Evolutionary conservation across 2,888 invertebrate genomes (phyloP).

Genomic region (Craniophora ligustri): DNA sequence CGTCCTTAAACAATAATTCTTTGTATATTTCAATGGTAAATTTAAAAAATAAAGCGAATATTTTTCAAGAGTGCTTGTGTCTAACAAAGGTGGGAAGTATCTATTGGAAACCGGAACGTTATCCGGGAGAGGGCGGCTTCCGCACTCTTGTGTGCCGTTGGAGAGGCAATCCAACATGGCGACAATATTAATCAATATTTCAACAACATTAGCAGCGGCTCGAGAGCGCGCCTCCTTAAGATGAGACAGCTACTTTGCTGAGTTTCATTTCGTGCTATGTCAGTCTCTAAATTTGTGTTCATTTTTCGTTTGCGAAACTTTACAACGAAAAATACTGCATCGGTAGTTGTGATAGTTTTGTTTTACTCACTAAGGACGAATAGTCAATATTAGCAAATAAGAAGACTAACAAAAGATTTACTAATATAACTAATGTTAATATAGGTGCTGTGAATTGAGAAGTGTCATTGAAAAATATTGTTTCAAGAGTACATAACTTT

Average conservation of each 20-base stretch:
- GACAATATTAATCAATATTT: constrained; percentile 89
- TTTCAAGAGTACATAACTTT: background rate
- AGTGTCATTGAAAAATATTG: background rate
- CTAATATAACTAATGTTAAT: no score
- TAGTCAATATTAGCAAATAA: no score
- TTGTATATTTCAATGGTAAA: constrained; percentile 33
- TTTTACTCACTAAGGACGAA: no score
- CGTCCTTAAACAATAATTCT: constrained; percentile 48
- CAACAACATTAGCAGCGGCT: constrained; percentile 81
- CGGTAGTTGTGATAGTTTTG: no score
- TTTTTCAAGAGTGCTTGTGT: constrained; percentile 66
- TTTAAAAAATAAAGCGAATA: constrained; percentile 46
- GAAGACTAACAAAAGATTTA: no score
- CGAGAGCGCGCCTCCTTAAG: constrained; percentile 72
- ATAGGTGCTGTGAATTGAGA: no score
- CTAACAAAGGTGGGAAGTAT: constrained; percentile 78
- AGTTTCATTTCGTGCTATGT: constrained; percentile 47
- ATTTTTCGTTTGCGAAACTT: background rate
- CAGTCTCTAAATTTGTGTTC: constrained; percentile 13
- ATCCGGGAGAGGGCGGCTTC: constrained; percentile 73
- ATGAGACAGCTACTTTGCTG: constrained; percentile 77
- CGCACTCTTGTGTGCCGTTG: constrained; percentile 68
- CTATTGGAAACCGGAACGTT: constrained; percentile 74
- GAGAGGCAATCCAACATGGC: constrained; percentile 83
- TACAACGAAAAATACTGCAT: background rate